Conservation (phyloP, 2,797 vertebrate genomes). For the Clangula hyemalis region DNA sequence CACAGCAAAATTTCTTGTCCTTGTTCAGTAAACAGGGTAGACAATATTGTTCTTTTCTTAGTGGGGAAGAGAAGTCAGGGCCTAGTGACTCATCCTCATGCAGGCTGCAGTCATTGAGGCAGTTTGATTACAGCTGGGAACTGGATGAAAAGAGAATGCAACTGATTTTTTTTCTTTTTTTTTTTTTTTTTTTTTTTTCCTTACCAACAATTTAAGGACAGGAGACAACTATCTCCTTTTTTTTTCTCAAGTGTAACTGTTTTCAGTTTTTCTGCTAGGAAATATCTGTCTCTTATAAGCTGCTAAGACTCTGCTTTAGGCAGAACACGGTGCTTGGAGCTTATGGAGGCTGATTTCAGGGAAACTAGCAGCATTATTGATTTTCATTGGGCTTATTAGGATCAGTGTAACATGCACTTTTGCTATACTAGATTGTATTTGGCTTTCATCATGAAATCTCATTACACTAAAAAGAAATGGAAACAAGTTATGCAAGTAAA, state of each 20-base stretch:
- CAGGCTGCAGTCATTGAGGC: background rate
- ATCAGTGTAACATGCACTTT: conserved; percentile 73
- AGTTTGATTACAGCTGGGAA: background rate
- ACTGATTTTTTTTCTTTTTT: background rate
- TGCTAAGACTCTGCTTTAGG: conserved; percentile 69
- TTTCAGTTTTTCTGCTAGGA: conserved; percentile 27
- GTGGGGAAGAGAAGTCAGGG: background rate
- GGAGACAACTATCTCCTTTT: background rate
- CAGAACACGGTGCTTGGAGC: conserved; percentile 62
- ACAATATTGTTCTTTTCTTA: background rate
- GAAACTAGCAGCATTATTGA: conserved; percentile 77
- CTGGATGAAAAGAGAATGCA: background rate
- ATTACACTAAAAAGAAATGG: conserved; percentile 77
- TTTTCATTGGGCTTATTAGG: conserved; percentile 78
- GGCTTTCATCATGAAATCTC: conserved; percentile 79
- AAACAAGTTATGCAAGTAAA: conserved; percentile 75
- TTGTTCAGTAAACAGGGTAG: background rate
- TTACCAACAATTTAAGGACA: background rate
- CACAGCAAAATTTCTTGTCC: conserved; percentile 15
- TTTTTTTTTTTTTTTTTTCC: background rate
- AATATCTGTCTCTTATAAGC: conserved; percentile 48
- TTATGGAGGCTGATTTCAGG: conserved; percentile 69
- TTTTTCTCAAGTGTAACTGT: background rate
- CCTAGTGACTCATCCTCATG: fast-evolving
- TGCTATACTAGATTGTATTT: conserved; percentile 74